These are phyloP conservation scores for Acanthosoma haemorrhoidale DNA, from an alignment of 2,888 invertebrate genomes.

Conservation along the genomic window DNA sequence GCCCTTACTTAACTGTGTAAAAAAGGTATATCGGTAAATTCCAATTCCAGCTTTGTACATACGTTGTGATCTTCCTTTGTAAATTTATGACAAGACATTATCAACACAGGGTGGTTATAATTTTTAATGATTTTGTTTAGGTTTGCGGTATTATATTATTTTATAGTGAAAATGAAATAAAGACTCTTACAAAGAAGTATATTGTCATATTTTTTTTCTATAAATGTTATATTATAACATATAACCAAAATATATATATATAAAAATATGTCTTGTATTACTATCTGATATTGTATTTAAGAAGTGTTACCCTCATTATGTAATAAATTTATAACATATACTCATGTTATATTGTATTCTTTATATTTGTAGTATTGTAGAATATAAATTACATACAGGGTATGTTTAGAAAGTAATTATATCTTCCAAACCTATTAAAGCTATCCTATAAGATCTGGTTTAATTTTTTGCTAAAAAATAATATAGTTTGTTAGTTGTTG, in stretches of 20 bases:
- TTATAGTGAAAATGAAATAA: neutral
- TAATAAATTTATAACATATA: neutral
- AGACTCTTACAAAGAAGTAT: neutral
- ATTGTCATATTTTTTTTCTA: neutral
- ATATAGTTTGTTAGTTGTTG: too few relatives aligned
- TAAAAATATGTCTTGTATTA: neutral
- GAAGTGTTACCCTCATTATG: neutral
- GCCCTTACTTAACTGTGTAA: neutral
- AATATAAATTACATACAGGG: conserved; percentile 7
- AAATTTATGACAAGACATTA: conserved; percentile 3
- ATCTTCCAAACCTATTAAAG: conserved; percentile 4
- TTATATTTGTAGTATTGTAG: neutral
- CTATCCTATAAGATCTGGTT: neutral
- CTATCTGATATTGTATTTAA: conserved; percentile 1
- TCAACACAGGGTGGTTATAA: neutral
- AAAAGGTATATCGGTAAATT: neutral
- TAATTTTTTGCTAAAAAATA: neutral
- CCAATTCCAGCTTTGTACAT: neutral
- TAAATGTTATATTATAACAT: neutral
- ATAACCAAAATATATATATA: neutral
- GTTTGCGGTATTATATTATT: neutral
- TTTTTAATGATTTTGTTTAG: neutral
- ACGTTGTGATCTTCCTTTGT: neutral
- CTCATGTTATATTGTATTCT: conserved; percentile 7
- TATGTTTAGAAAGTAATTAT: conserved; percentile 6